Evolutionary conservation across 2,888 invertebrate genomes (phyloP), one percentile per base, ranked within the genome.

Genomic region (Cataglyphis altisquamis): DNA sequence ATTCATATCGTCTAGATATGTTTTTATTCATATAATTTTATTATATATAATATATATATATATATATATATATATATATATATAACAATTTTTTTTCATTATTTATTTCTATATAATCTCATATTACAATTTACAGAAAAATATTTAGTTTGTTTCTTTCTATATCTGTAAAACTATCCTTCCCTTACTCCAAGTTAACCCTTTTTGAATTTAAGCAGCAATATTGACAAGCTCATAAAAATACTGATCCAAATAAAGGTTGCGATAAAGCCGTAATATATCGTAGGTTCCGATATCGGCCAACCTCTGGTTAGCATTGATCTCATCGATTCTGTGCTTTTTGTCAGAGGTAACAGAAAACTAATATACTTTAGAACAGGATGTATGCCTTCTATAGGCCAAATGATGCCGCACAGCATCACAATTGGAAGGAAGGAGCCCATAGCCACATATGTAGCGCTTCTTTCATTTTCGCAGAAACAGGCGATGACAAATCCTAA

Each of bases 341-440:
- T 97, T 0, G 99, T 99, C 25, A 98, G 95, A 0, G 99, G 99
- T 29, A 99, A 95, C 63, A 97, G 95, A 90, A 96, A 97, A 89
- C 98, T 97, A 63, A 98, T 93, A 93, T 96, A 96, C 93, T 96
- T 96, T 5, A 98, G 95, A 62, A 97, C 91, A 0, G 96, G 95
- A 93, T 98, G 98, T 98, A 99, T 99, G 60, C 97, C 98, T 96
- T 99, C 98, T 85, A 98, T 96, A 0, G 99, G 99, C 99, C 99
- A 99, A 90, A 99, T 97, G 85, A 99, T 98, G 72, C 98, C 98
- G 90, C 98, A 98, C 6, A 98, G 95, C 96, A 98, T 96, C 29
- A 98, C 97, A 94, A 98, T 97, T 1, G 98, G 98, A 84, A 98
- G 94, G 94, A 98, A 98, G 0, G 98, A 98, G 0, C 98, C 98